phyloP scores from a whole-genome alignment of 2,888 invertebrate genomes.

The Morpho deidamia region DNA sequence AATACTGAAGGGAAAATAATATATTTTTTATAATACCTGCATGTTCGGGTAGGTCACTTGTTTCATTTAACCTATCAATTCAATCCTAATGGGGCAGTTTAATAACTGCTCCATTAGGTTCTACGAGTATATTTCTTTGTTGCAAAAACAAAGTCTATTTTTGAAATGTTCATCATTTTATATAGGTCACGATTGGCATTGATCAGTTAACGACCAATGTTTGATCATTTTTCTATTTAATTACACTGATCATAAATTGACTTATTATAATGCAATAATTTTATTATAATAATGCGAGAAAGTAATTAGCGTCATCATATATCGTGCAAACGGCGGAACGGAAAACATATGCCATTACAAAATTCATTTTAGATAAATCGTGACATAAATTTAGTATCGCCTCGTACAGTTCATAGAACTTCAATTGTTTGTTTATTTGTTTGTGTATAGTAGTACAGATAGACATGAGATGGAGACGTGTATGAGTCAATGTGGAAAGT shows the following conservation, averaged over 20 bases:
- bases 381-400: constrained; percentile 69
- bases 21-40: too few species aligned
- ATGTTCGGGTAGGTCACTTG: too few species aligned
- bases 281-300: constrained; percentile 3
- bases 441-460: constrained; percentile 35
- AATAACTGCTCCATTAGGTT: too few species aligned
- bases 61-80: too few species aligned
- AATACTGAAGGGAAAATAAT: too few species aligned
- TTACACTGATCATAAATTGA: not conserved
- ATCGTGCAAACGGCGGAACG: constrained; percentile 33
- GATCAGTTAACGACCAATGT: too few species aligned
- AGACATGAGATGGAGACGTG: constrained; percentile 46
- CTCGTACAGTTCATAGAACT: constrained; percentile 67
- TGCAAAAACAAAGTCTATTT: too few species aligned
- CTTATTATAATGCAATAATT: not conserved
- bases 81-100: too few species aligned
- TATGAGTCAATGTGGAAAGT: constrained; percentile 65
- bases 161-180: too few species aligned
- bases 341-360: constrained; percentile 62
- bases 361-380: constrained; percentile 60
- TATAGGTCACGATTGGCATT: too few species aligned
- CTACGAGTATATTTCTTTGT: too few species aligned
- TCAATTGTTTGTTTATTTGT: constrained; percentile 44
- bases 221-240: too few species aligned
- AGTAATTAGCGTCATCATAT: constrained; percentile 9